These are phyloP conservation scores for Pagetopsis macropterus DNA, from an alignment of 2,797 vertebrate species.

Conservation along the genomic window DNA sequence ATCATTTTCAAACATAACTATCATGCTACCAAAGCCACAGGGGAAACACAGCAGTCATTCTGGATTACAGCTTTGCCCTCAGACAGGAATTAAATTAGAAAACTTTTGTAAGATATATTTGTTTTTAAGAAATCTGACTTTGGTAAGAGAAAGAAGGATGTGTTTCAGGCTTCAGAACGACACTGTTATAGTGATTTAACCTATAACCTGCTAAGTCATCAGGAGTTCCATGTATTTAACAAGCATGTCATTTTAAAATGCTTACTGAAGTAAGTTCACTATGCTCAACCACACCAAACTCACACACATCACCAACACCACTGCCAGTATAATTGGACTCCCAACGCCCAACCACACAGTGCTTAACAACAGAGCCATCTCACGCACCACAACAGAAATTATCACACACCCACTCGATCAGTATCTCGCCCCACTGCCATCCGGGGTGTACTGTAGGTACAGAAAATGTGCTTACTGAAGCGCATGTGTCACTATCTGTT, in stretches of 20 bases:
- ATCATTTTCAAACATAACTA: conserved; percentile 27
- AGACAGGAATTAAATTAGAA: neutral
- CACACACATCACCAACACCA: too few species aligned
- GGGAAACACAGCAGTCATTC: neutral
- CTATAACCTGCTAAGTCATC: conserved; percentile 19
- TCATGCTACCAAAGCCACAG: conserved; percentile 1
- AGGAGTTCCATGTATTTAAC: neutral
- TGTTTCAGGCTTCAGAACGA: neutral
- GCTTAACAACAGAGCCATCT: too few species aligned
- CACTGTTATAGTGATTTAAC: neutral
- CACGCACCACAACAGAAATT: too few species aligned
- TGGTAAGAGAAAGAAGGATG: neutral
- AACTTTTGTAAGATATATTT: neutral
- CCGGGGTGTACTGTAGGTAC: too few species aligned
- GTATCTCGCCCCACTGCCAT: too few species aligned
- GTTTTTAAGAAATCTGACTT: neutral
- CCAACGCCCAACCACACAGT: too few species aligned
- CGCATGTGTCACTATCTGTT: too few species aligned
- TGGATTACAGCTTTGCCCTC: neutral
- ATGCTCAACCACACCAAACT: too few species aligned
- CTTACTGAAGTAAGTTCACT: conserved; percentile 2
- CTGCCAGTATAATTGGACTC: too few species aligned
- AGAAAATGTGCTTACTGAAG: too few species aligned
- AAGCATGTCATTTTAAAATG: conserved; percentile 13
- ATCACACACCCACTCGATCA: too few species aligned